Conservation (phyloP, 2,113 vertebrate species). For the Stegastes partitus region DNA sequence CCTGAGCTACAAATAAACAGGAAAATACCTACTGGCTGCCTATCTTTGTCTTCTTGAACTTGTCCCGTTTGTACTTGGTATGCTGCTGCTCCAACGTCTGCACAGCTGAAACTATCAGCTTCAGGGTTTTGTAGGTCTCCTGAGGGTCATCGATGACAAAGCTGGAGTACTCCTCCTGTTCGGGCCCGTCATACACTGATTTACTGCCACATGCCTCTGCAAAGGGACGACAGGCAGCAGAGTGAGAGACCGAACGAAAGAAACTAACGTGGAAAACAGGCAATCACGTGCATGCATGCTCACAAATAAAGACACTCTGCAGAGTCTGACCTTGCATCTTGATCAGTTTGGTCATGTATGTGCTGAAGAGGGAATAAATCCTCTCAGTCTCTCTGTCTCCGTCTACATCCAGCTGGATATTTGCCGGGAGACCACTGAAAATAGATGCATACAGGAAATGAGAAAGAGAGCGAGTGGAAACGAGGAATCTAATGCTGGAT, state of each 20-base stretch:
- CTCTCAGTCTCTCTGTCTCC: conserved; percentile 97
- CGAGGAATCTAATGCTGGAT: background rate
- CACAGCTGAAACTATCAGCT: conserved; percentile 89
- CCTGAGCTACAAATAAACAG: background rate
- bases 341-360: conserved; percentile 93
- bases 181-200: conserved; percentile 95
- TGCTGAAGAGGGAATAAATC: conserved; percentile 95
- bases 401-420: conserved; percentile 98
- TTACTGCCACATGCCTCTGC: conserved; percentile 98
- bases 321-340: conserved; percentile 96
- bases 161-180: conserved; percentile 95
- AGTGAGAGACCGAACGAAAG: background rate
- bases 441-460: conserved; percentile 33
- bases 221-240: background rate
- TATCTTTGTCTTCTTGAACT: conserved; percentile 97
- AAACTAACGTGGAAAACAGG: background rate
- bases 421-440: conserved; percentile 93
- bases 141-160: conserved; percentile 97
- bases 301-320: background rate
- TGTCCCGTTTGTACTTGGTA: conserved; percentile 94
- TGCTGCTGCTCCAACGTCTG: conserved; percentile 93
- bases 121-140: conserved; percentile 96
- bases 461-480: conserved; percentile 23
- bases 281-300: background rate
- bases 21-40: conserved; percentile 94